Conservation (phyloP, 2,797 vertebrate genomes). For the Chelon labrosus region DNA sequence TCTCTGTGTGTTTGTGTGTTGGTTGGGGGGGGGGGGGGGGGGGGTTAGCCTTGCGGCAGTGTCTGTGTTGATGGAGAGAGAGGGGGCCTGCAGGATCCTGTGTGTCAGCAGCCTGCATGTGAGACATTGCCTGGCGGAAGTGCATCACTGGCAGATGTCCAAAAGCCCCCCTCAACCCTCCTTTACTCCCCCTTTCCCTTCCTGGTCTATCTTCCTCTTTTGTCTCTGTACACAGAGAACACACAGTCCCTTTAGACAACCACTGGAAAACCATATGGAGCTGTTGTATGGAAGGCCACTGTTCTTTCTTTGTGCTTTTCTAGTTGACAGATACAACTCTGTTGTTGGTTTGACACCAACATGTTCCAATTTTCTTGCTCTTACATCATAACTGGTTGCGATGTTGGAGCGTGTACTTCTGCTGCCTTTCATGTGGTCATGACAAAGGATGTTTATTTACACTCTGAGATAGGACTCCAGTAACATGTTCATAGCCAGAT, state of each 20-base stretch:
- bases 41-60: constrained; percentile 64
- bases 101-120: constrained; percentile 81
- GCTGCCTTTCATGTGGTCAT: constrained; percentile 26
- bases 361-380: constrained; percentile 8
- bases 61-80: constrained; percentile 70
- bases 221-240: constrained; percentile 73
- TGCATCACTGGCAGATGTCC: constrained; percentile 82
- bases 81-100: constrained; percentile 80
- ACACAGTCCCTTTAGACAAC: constrained; percentile 68
- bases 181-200: constrained; percentile 67
- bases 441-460: constrained; percentile 36
- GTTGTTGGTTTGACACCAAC: constrained; percentile 44
- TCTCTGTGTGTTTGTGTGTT: constrained; percentile 33
- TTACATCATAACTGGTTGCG: constrained; percentile 4
- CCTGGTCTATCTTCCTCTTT: constrained; percentile 81
- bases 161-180: constrained; percentile 52
- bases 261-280: constrained; percentile 66
- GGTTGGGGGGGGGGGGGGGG: constrained; percentile 25
- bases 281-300: constrained; percentile 57
- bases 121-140: constrained; percentile 79
- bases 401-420: background rate
- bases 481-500: background rate
- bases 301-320: constrained; percentile 47
- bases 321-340: constrained; percentile 37
- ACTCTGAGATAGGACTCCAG: constrained; percentile 1